These are phyloP conservation scores for Tenthredo notha DNA, from an alignment of 2,888 invertebrate genomes.

Conservation along the genomic window DNA sequence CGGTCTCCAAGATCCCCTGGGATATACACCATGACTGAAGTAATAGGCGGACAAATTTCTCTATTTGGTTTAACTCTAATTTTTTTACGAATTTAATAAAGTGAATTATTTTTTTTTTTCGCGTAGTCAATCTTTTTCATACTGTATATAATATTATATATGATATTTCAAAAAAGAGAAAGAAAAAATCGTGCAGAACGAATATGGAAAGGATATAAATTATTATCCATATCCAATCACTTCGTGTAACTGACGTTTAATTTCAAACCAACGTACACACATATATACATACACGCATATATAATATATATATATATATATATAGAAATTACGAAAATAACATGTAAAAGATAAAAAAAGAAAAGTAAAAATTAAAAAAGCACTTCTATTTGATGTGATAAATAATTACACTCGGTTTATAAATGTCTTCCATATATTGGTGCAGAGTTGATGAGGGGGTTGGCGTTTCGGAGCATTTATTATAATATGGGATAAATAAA, in stretches of 20 bases:
- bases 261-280: background rate
- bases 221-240: background rate
- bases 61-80: slow-evolving; percentile 17
- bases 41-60: background rate
- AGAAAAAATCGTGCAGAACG: background rate
- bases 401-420: background rate
- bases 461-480: background rate
- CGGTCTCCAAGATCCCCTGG: slow-evolving; percentile 20
- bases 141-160: no score
- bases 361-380: background rate
- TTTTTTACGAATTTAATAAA: background rate
- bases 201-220: background rate
- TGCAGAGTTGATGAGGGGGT: background rate
- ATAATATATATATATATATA: no score
- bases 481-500: background rate
- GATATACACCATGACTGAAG: background rate
- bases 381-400: background rate
- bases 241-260: slow-evolving; percentile 14
- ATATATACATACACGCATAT: background rate
- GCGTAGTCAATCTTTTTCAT: no score
- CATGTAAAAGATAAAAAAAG: background rate
- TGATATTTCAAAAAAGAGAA: background rate
- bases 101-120: background rate
- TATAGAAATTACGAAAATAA: background rate
- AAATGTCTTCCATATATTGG: background rate